Base-by-base conservation (phyloP, 2,888 invertebrate genomes). In the Latheticus oryzae region DNA sequence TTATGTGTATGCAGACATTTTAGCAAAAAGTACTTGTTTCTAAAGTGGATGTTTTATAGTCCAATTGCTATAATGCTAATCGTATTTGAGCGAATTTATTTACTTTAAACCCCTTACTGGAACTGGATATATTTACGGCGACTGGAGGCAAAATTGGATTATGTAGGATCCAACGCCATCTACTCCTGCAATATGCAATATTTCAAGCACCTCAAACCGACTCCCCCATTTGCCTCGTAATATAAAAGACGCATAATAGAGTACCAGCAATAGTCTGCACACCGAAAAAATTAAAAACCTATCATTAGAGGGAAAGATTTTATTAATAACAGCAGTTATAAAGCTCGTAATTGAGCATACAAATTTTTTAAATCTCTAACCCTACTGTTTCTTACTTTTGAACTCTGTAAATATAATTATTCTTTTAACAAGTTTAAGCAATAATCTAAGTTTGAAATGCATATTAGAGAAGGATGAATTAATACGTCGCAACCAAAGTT, bases 61-160 rank as follows among this genome's bases (percentile, higher is more conserved):
- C 68, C 66, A 64, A 65, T 65, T 66, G 67, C 65, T 55, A 65
- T 70, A 70, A 70, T 67, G 63, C 68, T 71, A 70, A 70, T 68
- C 65, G 66, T 64, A 61, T 68, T 66, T 60, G 47, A 60, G 62
- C 42, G 65, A 71, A 71, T 70, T 71, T 71, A 72, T 71, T 71
- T 71, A 67, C 63, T 69, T 67, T 67, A 68, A 70, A 67, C 67
- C 65, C 63, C 53, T 67, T 64, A 63, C 57, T 57, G 58, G 58
- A 62, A 61, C 58, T 58, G 58, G 58, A 62, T 58, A 58, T 66
- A 68, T 71, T 66, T 68, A 67, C 69, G 65, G 57, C 55, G 65
- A 63, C 62, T 59, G 48, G 57, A 58, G 61, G 60, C 65, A 58
- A 69, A 69, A 69, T 72, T 71, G 69, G 68, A 70, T 72, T 72